Evolutionary conservation across 2,797 vertebrate genomes (phyloP).

Genomic region (Apogon hyalosoma): DNA sequence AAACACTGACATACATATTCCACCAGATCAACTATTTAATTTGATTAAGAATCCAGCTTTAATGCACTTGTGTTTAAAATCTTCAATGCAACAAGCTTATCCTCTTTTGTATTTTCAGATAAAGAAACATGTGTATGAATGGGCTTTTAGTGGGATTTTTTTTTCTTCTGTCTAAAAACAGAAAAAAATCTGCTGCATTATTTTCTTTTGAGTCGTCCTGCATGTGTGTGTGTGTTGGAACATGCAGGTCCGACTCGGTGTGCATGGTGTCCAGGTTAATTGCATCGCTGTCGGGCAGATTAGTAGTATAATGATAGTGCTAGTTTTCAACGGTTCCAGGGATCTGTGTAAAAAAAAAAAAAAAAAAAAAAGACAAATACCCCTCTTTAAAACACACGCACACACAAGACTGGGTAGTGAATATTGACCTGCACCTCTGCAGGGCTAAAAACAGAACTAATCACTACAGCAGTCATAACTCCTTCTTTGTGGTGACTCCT

Average conservation of each 20-base stretch:
- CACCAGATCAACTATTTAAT: not conserved
- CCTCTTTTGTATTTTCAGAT: not conserved
- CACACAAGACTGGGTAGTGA: constrained; percentile 60
- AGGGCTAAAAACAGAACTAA: constrained; percentile 84
- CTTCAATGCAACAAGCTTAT: not conserved
- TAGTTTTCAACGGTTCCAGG: constrained; percentile 62
- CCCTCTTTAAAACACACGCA: constrained; percentile 27
- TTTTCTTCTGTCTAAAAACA: too few relatives aligned
- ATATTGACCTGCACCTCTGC: constrained; percentile 80
- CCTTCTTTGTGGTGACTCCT: constrained; percentile 68
- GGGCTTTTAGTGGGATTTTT: not conserved
- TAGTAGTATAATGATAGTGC: constrained; percentile 75
- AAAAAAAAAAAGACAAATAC: constrained; percentile 50
- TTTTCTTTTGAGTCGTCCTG: too few relatives aligned
- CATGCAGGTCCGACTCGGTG: not conserved
- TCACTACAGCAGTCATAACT: constrained; percentile 78
- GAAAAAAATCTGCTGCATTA: too few relatives aligned
- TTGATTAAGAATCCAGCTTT: too few relatives aligned
- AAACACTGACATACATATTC: too few relatives aligned
- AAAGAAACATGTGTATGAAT: not conserved
- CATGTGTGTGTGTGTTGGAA: constrained; percentile 11
- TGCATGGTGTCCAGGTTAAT: constrained; percentile 72
- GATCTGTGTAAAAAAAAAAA: constrained; percentile 31
- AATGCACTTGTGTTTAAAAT: not conserved
- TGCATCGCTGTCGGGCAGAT: constrained; percentile 74